These are phyloP conservation scores for Emydura subglobosa DNA, from an alignment of 2,113 vertebrate genomes.

Conservation along the genomic window DNA sequence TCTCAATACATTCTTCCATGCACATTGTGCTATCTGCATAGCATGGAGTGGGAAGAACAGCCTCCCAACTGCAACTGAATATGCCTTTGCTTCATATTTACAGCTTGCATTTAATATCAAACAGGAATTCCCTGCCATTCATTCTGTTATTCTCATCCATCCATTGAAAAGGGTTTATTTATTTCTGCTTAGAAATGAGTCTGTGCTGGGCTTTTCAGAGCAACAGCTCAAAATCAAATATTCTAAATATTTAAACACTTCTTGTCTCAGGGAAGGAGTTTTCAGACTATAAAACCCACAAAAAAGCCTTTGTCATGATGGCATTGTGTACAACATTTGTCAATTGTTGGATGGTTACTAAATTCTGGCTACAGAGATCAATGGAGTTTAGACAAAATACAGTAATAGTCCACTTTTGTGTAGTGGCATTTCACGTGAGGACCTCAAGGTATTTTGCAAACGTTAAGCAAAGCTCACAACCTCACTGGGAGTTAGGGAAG, in stretches of 20 bases:
- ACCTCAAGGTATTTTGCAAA: neutral
- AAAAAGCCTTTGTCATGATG: neutral
- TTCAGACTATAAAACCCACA: neutral
- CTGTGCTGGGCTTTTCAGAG: neutral
- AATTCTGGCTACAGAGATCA: neutral
- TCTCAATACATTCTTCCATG: neutral
- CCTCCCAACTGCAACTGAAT: neutral
- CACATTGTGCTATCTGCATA: rapidly evolving
- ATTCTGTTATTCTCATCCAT: neutral
- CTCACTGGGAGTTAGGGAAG: neutral
- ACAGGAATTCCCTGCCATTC: neutral
- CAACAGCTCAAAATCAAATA: neutral
- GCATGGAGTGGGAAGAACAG: rapidly evolving
- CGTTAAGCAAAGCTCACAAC: neutral
- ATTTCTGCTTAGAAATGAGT: neutral
- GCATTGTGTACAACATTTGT: neutral
- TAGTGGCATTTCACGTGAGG: neutral
- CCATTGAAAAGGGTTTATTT: neutral
- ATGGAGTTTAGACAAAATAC: neutral
- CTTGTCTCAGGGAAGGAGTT: neutral
- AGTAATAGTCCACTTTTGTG: neutral
- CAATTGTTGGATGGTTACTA: neutral
- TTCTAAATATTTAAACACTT: neutral
- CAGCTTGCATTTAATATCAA: rapidly evolving
- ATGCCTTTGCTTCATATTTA: neutral